Evolutionary conservation across 64 coral and sea anemone genomes (phyloP), one percentile per base, ranked within the genome.

Genomic region (Montipora capricornis): DNA sequence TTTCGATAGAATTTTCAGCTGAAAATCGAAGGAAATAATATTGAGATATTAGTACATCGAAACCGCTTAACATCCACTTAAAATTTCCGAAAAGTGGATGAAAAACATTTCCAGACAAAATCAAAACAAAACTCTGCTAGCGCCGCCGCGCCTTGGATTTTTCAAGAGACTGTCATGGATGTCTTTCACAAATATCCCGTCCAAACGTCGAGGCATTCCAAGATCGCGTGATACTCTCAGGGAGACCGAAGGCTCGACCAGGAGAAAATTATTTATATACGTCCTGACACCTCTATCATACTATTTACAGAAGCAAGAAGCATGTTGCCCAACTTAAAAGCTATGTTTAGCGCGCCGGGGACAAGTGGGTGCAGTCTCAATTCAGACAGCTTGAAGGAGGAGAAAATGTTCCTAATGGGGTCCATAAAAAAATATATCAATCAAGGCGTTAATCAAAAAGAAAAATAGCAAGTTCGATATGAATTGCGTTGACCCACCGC

Each of bases 191-290:
- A 29, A 29, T 62, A 61, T 61, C 20, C 37, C 6, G 20, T 61
- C 12, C 62, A 71, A 49, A 51, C 80, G 47, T 71, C 10, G 20
- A 71, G 19, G 46, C 64, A 71, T 86, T 86, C 82, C 60, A 13
- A 50, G 8, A 86, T 86, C 50, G 66, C 82, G 82, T 86, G 82
- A 70, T 73, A 12, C 62, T 49, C 82, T 24, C 64, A 86, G 19
- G 82, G 66, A 71, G 82, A 49, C 6, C 44, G 10, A 6, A 44
- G 29, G 4, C 12, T 37, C 15, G 16, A 49, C 49, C 44, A 46
- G 80, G 64, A 55, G 26, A 76, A 76, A 86, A 71, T 71, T 86
- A 86, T 70, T 86, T 29, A 86, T 86, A 86, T 73, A 50, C 15
- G 82, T 86, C 82, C 46, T 86, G 82, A 73, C 82, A 86, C 45